phyloP scores from a whole-genome alignment of 2,888 invertebrate genomes.

The Himalopsyche anomala region DNA sequence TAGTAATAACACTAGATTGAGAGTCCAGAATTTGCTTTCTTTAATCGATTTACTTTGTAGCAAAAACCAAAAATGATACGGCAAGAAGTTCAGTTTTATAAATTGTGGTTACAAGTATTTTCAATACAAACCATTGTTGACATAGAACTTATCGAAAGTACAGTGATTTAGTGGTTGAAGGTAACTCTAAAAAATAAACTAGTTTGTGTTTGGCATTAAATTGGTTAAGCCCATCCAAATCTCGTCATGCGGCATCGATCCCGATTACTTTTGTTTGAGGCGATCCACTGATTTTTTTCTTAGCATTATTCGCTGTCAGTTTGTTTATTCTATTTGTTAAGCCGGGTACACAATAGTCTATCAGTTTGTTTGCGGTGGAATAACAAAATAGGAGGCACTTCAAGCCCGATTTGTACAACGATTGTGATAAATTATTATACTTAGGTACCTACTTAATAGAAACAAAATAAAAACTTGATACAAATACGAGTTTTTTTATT shows the following conservation, averaged over 20 bases:
- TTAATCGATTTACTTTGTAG: too few relatives aligned
- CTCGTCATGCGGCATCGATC: conserved; percentile 55
- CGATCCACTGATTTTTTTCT: conserved; percentile 60
- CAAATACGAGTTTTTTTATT: too few relatives aligned
- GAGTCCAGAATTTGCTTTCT: too few relatives aligned
- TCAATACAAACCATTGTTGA: too few relatives aligned
- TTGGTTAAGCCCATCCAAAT: conserved; percentile 9
- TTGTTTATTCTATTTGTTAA: conserved; percentile 63
- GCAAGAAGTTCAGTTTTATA: too few relatives aligned
- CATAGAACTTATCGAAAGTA: too few relatives aligned
- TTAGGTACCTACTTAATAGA: not conserved
- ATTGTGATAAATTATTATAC: not conserved
- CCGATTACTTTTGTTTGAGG: conserved; percentile 52
- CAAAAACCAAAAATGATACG: too few relatives aligned
- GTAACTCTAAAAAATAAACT: not conserved
- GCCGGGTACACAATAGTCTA: conserved; percentile 53
- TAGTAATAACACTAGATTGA: too few relatives aligned
- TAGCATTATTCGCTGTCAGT: conserved; percentile 32
- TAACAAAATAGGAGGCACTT: not conserved
- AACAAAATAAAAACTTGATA: not conserved
- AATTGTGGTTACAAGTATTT: too few relatives aligned
- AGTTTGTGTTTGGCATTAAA: conserved; percentile 8
- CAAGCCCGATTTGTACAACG: not conserved
- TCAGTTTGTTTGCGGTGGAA: conserved; percentile 49
- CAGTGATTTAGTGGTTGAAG: too few relatives aligned